A percentile compares a stretch with the other conserved stretches of the same genome.
Evolutionary conservation across 1,140 invertebrate genomes (phyloP).

Genomic region (Monomorium pharaonis): DNA sequence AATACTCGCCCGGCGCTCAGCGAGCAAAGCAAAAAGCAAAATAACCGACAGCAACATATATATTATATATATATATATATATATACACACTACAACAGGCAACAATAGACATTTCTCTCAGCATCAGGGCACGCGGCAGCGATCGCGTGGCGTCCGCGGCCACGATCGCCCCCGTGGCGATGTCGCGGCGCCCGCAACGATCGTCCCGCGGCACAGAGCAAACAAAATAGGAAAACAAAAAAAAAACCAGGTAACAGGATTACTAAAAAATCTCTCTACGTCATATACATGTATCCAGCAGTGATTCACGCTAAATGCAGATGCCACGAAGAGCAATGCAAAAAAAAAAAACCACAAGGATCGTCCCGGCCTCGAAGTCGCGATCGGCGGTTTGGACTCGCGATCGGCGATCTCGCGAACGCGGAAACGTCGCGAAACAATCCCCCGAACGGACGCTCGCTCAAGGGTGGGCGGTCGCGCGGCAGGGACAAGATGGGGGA

Average conservation of each 20-base stretch:
- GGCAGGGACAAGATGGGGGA: not conserved
- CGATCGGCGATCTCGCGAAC: slow-evolving; percentile 19
- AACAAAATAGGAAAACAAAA: slow-evolving; percentile 19
- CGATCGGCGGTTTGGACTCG: slow-evolving; percentile 26
- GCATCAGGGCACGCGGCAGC: slow-evolving; percentile 45
- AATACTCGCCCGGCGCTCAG: slow-evolving; percentile 79
- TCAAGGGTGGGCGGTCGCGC: not conserved
- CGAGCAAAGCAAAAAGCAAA: slow-evolving; percentile 61
- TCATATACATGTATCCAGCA: slow-evolving; percentile 71
- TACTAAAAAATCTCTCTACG: slow-evolving; percentile 69
- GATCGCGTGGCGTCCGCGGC: slow-evolving; percentile 47
- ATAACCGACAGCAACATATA: slow-evolving; percentile 81
- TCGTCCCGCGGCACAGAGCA: slow-evolving; percentile 53
- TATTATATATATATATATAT: too few relatives aligned
- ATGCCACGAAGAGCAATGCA: slow-evolving; percentile 70
- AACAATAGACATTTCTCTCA: slow-evolving; percentile 82
- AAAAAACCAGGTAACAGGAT: slow-evolving; percentile 11
- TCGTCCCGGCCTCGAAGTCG: slow-evolving; percentile 31
- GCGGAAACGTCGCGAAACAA: not conserved
- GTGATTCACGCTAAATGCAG: slow-evolving; percentile 71
- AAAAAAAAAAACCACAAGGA: slow-evolving; percentile 62
- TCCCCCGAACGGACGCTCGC: not conserved
- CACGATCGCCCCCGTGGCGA: slow-evolving; percentile 26
- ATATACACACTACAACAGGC: slow-evolving; percentile 69
- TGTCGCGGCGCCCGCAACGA: slow-evolving; percentile 22